phyloP scores from a whole-genome alignment of 1,140 invertebrate species.

The Oncopeltus fasciatus region DNA sequence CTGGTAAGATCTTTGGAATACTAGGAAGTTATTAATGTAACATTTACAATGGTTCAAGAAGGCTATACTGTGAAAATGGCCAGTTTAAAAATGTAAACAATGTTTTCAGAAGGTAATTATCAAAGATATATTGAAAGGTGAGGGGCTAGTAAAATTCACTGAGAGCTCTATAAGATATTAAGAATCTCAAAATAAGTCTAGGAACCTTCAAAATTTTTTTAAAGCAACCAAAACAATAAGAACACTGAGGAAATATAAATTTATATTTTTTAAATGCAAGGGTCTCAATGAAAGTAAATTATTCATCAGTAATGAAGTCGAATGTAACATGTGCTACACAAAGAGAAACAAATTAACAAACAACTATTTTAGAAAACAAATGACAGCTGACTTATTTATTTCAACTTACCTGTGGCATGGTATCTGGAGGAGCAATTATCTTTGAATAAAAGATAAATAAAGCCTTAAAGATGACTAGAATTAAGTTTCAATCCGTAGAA shows the following conservation, averaged over 20 bases:
- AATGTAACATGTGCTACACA: too few relatives aligned
- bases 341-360: not conserved
- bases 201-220: not conserved
- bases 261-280: too few relatives aligned
- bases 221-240: not conserved
- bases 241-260: not conserved
- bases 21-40: not conserved
- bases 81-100: not conserved
- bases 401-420: conserved; percentile 5
- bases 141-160: too few relatives aligned
- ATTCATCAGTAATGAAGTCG: too few relatives aligned
- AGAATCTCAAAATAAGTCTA: not conserved
- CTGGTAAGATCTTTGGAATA: not conserved
- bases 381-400: not conserved
- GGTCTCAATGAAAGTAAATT: too few relatives aligned
- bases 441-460: not conserved
- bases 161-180: not conserved
- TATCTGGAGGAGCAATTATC: not conserved
- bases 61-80: not conserved
- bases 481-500: not conserved
- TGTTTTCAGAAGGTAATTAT: not conserved
- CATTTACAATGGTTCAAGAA: not conserved
- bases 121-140: too few relatives aligned
- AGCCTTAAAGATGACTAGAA: not conserved
- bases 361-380: not conserved